These are phyloP conservation scores for Rhodophaea formosa DNA, from an alignment of 2,888 invertebrate genomes.

Conservation along the genomic window DNA sequence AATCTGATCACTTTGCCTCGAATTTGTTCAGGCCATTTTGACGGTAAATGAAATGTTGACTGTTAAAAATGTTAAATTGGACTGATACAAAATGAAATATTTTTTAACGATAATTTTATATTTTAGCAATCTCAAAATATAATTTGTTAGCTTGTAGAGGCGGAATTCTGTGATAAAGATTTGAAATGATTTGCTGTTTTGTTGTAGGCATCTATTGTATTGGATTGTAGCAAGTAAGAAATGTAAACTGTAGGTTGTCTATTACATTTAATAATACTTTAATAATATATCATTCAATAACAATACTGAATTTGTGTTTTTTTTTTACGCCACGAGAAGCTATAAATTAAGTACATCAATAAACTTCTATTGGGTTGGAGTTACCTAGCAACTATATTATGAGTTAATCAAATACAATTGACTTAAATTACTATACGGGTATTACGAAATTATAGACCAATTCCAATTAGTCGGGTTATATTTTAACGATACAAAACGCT, in stretches of 20 bases:
- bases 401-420: too few species aligned
- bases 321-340: too few species aligned
- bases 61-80: conserved; percentile 6
- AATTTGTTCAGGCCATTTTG: too few species aligned
- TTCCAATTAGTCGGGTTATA: too few species aligned
- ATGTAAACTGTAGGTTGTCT: conserved; percentile 4
- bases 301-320: conserved; percentile 11
- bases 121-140: conserved; percentile 21
- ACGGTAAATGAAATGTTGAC: background rate
- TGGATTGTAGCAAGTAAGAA: conserved; percentile 6
- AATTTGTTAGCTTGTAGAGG: conserved; percentile 7
- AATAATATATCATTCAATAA: background rate
- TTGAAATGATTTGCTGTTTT: conserved; percentile 26
- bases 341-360: too few species aligned
- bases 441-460: too few species aligned
- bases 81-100: conserved; percentile 8
- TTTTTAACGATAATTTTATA: conserved; percentile 10
- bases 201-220: conserved; percentile 17
- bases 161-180: conserved; percentile 28
- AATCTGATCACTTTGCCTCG: too few species aligned
- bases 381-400: too few species aligned
- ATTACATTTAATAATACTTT: conserved; percentile 10
- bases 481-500: too few species aligned
- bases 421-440: too few species aligned
- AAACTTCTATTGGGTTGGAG: too few species aligned